Base-by-base conservation (phyloP, 2,113 vertebrate species). In the Nycticorax nycticorax region DNA sequence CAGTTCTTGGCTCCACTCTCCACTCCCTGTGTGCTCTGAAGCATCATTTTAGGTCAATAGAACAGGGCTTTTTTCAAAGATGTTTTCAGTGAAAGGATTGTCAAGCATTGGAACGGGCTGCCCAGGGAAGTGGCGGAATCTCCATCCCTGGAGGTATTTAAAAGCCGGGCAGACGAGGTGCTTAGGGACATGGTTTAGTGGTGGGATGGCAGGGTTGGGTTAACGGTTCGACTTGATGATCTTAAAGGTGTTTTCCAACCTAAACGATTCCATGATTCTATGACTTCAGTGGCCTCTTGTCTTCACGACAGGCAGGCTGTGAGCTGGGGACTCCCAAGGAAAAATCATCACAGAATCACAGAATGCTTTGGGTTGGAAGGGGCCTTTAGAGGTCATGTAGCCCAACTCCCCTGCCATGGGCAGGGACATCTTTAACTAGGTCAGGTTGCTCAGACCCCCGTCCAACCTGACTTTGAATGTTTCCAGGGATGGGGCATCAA, bases 361-460 rank as follows among this genome's bases (percentile, higher is more conserved):
- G 39, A 56, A 30, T 9, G 6, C 7, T 88, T 82, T 64, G 18
- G 17, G 55, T 66, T 85, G 43, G 41, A 64, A 37, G 50, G 33
- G 33, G 64, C 33, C 7, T 62, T 66, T 28, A 74, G 32, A 69
- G 63, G 9, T 12, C 50, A 60, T 17, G 5, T 6, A 19, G 24
- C 63, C 43, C 45, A 74, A 37, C 4, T 14, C 2, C 1, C 10
- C 19, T 84, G 63, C 53, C 8, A 0, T 8, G 1, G 12, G 7
- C 39, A 81, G 64, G 19, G 59, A 41, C 63, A 81, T 6, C n/a
- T 88, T 30, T 39, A 23, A 41, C n/a, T 8, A 68, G 13, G 63
- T 2, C 63, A 45, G 32, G 12, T 14, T 79, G 32, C 41, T 79
- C 14, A 10, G 24, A 78, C 45, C 35, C 39, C 15, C 2, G 0